Evolutionary conservation across 2,113 vertebrate genomes (phyloP).

Genomic region (Engraulis encrasicolus): DNA sequence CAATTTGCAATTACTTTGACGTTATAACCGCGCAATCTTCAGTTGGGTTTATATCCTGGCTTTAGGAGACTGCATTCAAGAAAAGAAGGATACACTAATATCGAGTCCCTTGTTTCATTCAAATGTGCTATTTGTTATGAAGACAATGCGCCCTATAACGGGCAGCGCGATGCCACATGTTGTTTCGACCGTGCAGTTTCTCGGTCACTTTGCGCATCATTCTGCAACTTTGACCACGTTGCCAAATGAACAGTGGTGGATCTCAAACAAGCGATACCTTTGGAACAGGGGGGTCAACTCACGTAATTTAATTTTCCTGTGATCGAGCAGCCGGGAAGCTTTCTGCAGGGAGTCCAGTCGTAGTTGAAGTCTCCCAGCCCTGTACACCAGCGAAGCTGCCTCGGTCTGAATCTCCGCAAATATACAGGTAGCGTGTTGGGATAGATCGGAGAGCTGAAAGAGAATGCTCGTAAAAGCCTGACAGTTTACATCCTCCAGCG

Average conservation of each 20-base stretch:
- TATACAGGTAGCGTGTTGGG: constrained; percentile 80
- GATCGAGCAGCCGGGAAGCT: constrained; percentile 71
- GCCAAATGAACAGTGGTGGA: background rate
- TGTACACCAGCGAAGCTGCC: constrained; percentile 69
- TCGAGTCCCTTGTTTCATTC: too few relatives aligned
- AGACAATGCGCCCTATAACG: too few relatives aligned
- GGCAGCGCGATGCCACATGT: background rate
- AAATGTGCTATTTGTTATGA: too few relatives aligned
- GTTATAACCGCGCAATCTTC: background rate
- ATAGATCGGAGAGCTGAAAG: constrained; percentile 83
- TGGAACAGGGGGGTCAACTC: constrained; percentile 57
- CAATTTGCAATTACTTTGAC: background rate
- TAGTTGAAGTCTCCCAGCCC: constrained; percentile 71
- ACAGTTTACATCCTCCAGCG: constrained; percentile 79
- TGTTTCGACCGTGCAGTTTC: background rate
- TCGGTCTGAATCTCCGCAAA: constrained; percentile 80
- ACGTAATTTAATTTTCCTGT: constrained; percentile 79
- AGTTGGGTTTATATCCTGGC: background rate
- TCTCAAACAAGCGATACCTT: background rate
- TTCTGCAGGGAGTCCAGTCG: constrained; percentile 74
- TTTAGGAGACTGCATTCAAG: background rate
- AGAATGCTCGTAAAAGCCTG: constrained; percentile 74
- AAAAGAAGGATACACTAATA: too few relatives aligned
- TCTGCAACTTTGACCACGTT: background rate
- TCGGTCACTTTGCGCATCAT: background rate